A percentile compares a stretch with the other conserved stretches of the same genome.
These are phyloP conservation scores for Vanessa tameamea DNA, from an alignment of 1,140 invertebrate genomes.

Conservation along the genomic window DNA sequence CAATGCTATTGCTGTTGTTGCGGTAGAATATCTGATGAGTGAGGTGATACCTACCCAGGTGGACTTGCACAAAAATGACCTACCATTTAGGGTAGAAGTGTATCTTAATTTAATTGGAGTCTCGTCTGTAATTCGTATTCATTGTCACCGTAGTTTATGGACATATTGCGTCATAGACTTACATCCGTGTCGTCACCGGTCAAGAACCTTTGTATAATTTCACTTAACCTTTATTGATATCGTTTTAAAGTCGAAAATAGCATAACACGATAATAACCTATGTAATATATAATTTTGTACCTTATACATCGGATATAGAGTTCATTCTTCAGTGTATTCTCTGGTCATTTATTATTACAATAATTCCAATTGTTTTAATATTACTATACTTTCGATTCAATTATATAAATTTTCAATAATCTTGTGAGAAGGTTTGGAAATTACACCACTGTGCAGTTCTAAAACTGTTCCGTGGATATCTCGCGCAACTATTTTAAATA, in stretches of 20 bases:
- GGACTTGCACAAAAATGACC: too few species aligned
- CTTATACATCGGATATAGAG: background rate
- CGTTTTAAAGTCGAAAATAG: background rate
- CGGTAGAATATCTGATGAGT: too few species aligned
- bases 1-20: too few species aligned
- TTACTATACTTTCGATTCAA: background rate
- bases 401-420: too few species aligned
- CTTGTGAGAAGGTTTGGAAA: too few species aligned
- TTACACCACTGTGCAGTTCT: too few species aligned
- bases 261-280: background rate
- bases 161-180: background rate
- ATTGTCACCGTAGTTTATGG: background rate
- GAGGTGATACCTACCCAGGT: too few species aligned
- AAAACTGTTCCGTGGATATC: too few species aligned
- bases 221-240: background rate
- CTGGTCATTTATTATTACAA: background rate
- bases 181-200: conserved; percentile 11
- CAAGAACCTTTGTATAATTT: background rate
- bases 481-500: too few species aligned
- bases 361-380: background rate
- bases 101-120: too few species aligned
- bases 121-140: background rate
- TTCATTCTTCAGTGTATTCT: background rate
- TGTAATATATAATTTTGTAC: background rate
- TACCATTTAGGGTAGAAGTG: too few species aligned